Conservation (phyloP, 2,888 invertebrate genomes). For the Parascotia fuliginaria region DNA sequence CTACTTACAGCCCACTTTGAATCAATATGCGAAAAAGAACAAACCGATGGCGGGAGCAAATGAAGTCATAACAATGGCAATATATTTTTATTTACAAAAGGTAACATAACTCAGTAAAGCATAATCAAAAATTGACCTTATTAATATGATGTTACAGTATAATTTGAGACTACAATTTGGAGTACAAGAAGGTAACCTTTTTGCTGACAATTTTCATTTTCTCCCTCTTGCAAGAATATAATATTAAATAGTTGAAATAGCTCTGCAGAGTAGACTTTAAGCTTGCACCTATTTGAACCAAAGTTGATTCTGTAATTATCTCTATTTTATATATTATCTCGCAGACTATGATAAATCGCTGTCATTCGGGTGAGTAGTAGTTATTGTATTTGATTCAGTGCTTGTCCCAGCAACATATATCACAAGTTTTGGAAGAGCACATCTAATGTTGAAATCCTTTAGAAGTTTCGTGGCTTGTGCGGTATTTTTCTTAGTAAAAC, state of each 20-base stretch:
- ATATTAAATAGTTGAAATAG: slow-evolving; percentile 51
- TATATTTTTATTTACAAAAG: slow-evolving; percentile 26
- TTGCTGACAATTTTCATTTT: slow-evolving; percentile 67
- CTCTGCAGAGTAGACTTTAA: too few species aligned
- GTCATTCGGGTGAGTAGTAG: too few species aligned
- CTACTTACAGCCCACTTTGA: slow-evolving; percentile 77
- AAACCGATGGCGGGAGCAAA: slow-evolving; percentile 68
- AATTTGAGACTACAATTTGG: neutral
- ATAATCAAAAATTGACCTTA: slow-evolving; percentile 21
- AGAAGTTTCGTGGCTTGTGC: too few species aligned
- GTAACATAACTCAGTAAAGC: slow-evolving; percentile 36
- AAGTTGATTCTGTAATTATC: too few species aligned
- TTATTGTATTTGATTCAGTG: too few species aligned
- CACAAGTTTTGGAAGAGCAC: too few species aligned
- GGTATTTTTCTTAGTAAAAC: too few species aligned
- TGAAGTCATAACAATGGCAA: slow-evolving; percentile 82
- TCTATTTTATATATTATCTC: too few species aligned
- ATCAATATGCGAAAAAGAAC: slow-evolving; percentile 78
- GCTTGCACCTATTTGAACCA: too few species aligned
- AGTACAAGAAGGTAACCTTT: slow-evolving; percentile 34
- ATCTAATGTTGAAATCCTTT: too few species aligned
- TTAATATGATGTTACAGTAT: neutral
- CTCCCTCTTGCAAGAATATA: slow-evolving; percentile 56
- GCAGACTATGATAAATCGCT: too few species aligned
- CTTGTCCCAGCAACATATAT: too few species aligned